Base-by-base conservation (phyloP, 2,113 vertebrate genomes). In the Danionella cerebrum region DNA sequence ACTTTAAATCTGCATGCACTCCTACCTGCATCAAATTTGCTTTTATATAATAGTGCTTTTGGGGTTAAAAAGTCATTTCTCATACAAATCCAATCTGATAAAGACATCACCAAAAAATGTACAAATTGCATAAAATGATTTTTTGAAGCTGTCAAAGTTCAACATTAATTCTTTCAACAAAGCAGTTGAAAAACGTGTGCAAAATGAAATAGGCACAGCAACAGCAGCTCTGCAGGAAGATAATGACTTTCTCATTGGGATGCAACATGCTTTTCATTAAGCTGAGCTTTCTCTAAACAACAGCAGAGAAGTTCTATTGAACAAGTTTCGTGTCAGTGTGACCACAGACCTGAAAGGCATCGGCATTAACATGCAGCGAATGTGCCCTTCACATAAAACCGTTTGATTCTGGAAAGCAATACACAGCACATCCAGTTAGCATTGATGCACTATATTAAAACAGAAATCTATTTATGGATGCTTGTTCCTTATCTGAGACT, bases 251-350 rank as follows among this genome's bases (percentile, higher is more conserved):
- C 25, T 59, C 48, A 53, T 39, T 51, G 48, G 47, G 50, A 42
- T 16, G 36, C 35, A n/a, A 16, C 44, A 31, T 65, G 69, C 41
- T 48, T 65, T 65, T 65, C 60, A 65, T 65, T 55, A 36, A 51
- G 21, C 50, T 18, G 29, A 54, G 35, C 42, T 51, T 58, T 50
- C 44, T 29, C 44, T 5, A 33, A 16, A 21, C 52, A 27, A 59
- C 42, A 7, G 53, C n/a, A 2, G 29, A 58, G 42, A 38, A 27
- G 41, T 51, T 39, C 44, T 31, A 51, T 60, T 41, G 5, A 38
- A 36, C 45, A 35, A 8, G 14, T 38, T 50, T 24, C 53, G 27
- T 48, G 45, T 48, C 53, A 68, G 27, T 55, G 29, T 55, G 42
- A 38, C 29, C 54, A 29, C 3, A 19, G 33, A 59, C 27, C 21